phyloP scores from a whole-genome alignment of 2,113 vertebrate species.

The Neotragus moschatus region DNA sequence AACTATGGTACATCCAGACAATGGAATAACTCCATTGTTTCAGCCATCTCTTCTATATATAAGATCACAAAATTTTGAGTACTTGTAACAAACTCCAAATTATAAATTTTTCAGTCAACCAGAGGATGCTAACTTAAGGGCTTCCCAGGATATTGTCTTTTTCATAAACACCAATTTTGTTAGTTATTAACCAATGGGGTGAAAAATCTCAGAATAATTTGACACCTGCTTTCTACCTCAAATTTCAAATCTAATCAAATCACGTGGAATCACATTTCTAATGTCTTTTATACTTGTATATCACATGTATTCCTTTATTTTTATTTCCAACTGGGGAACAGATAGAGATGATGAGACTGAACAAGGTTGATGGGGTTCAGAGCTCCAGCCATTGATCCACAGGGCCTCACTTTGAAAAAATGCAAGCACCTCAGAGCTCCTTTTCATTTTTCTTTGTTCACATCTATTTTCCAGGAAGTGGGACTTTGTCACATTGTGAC shows the following conservation, averaged over 20 bases:
- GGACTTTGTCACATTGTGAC: neutral
- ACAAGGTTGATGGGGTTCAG: neutral
- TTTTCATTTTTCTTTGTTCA: neutral
- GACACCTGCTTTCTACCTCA: neutral
- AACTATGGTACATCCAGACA: neutral
- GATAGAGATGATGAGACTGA: neutral
- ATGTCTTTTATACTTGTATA: neutral
- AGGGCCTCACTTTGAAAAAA: neutral
- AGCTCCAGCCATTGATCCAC: neutral
- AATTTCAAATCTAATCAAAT: neutral
- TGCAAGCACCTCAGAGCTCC: neutral
- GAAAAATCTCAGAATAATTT: neutral
- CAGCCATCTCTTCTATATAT: neutral
- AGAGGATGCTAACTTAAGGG: neutral
- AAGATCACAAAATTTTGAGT: neutral
- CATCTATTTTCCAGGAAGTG: neutral
- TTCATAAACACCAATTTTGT: neutral
- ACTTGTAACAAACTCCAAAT: neutral
- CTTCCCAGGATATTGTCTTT: neutral
- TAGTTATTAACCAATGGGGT: neutral
- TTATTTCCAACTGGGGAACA: neutral
- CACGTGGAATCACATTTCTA: neutral
- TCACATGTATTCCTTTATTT: neutral
- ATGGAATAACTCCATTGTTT: neutral
- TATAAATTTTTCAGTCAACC: neutral